Evolutionary conservation across 2,797 vertebrate species (phyloP), one percentile per base, ranked within the genome.

Genomic region (Thalassophryne amazonica): DNA sequence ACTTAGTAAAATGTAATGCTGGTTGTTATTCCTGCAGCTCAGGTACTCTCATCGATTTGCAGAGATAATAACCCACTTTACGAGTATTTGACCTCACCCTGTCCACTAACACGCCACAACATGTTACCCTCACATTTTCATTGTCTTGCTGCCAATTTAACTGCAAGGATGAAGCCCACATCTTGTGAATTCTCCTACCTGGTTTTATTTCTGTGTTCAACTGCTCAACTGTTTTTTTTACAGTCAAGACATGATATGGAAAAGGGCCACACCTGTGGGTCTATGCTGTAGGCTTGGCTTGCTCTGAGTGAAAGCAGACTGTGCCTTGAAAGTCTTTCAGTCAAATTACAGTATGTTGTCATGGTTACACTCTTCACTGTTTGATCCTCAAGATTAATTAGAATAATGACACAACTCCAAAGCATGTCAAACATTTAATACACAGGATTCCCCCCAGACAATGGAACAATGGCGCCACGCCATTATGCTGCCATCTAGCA

Each of bases 21-120:
- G 34, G 12, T 51, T 38, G 46, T 65, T 67, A 22, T 31, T 68
- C 65, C 60, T 13, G 18, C 18, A 45, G 66, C 62, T 35, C 50
- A 38, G 47, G 41, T 45, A 68, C 62, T 69, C 73, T 58, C 78
- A 78, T 75, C 82, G 83, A 88, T 88, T 86, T 84, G 82, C 76
- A 57, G 79, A 85, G 73, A 76, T 84, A 86, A 85, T 80, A 87
- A 85, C 75, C 54, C 28, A 37, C 67, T 83, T 84, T 84, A 87
- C 53, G 78, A 81, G 66, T 38, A 71, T 78, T 81, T 73, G 65
- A 61, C 69, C 63, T 82, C 61, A 8, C 50, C 15, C 37, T 56
- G 71, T 80, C 61, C 74, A 80, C 49, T 39, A 49, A 67, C 38
- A 36, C 73, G 58, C 33, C 12, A 40, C 56, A 69, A 73, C 78